These are phyloP conservation scores for Rhagium mordax DNA, from an alignment of 2,888 invertebrate genomes.

Conservation along the genomic window DNA sequence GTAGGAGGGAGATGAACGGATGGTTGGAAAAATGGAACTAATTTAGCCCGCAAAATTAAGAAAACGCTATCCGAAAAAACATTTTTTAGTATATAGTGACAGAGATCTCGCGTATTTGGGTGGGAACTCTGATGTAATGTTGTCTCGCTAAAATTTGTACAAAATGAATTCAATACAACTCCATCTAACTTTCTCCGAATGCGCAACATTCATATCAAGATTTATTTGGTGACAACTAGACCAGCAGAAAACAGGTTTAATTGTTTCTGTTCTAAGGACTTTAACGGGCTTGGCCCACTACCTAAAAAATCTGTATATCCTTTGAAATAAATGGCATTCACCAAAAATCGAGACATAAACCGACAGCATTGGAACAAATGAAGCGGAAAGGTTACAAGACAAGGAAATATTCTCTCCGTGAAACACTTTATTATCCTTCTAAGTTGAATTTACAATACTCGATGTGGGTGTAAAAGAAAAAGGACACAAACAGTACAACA, in stretches of 20 bases:
- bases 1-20: background rate
- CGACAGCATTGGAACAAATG: background rate
- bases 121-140: too few relatives aligned
- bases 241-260: background rate
- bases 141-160: too few relatives aligned
- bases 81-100: too few relatives aligned
- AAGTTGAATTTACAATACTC: background rate
- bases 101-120: too few relatives aligned
- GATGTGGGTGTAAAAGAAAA: background rate
- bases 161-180: too few relatives aligned
- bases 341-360: background rate
- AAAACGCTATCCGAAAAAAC: too few relatives aligned
- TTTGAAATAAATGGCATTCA: constrained; percentile 6
- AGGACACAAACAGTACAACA: background rate
- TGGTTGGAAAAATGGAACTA: too few relatives aligned
- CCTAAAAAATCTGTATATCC: background rate
- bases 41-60: too few relatives aligned
- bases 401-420: background rate
- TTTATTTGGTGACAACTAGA: background rate
- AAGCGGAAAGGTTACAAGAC: constrained; percentile 1
- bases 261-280: background rate
- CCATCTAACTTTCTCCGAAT: too few relatives aligned
- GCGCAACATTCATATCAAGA: too few relatives aligned
- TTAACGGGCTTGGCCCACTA: background rate
- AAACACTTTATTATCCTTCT: constrained; percentile 2